A percentile compares a stretch with the other conserved stretches of the same genome.
phyloP scores from a whole-genome alignment of 64 coral and sea anemone genomes.

The Montipora cactus region DNA sequence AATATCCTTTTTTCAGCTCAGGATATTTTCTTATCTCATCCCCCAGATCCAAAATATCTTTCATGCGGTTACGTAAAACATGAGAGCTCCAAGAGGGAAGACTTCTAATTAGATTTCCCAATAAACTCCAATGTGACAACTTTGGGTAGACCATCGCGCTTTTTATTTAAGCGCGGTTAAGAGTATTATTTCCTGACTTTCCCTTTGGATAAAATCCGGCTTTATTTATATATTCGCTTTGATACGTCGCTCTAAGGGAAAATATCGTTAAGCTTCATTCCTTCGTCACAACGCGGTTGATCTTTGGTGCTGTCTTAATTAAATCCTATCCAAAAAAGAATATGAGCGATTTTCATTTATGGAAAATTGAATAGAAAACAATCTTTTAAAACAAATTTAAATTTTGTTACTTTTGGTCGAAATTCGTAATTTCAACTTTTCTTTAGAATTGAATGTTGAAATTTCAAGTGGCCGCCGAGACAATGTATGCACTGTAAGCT shows the following conservation, averaged over 20 bases:
- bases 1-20: neutral
- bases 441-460: neutral
- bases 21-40: conserved; percentile 1
- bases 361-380: neutral
- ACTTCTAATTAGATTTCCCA: neutral
- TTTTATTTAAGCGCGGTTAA: neutral
- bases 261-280: neutral
- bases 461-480: neutral
- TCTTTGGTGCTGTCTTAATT: neutral
- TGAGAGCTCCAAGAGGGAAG: neutral
- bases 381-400: too few species aligned
- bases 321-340: neutral
- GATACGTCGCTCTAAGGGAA: neutral
- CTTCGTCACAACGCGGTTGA: neutral
- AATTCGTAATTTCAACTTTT: too few species aligned
- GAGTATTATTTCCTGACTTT: neutral
- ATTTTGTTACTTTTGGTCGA: too few species aligned
- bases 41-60: neutral
- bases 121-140: neutral
- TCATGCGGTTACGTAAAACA: neutral
- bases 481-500: neutral
- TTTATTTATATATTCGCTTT: neutral
- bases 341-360: neutral
- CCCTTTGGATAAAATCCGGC: neutral
- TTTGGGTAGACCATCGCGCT: neutral